Percentiles rank a stretch among this genome's conserved stretches.
phyloP scores from a whole-genome alignment of 2,888 invertebrate species.

The Cactoblastis cactorum region DNA sequence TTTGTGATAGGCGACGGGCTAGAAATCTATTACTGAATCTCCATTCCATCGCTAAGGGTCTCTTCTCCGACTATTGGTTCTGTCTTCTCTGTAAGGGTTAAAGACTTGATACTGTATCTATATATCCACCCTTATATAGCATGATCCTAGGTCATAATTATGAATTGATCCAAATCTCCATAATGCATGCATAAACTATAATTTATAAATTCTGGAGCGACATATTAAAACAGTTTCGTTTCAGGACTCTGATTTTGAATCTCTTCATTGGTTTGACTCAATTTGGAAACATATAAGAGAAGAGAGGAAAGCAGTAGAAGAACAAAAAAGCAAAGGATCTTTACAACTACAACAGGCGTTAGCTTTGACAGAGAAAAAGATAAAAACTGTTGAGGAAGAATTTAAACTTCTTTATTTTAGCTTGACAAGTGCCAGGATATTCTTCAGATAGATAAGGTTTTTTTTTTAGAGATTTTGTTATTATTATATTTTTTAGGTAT shows the following conservation, averaged over 20 bases:
- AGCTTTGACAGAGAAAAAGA: conserved; percentile 91
- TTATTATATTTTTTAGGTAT: not conserved
- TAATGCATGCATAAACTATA: no score
- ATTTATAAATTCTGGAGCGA: no score
- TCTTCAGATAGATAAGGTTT: conserved; percentile 84
- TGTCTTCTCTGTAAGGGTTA: no score
- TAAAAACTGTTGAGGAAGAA: conserved; percentile 86
- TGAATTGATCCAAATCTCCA: no score
- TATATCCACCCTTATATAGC: no score
- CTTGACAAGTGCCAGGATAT: conserved; percentile 95
- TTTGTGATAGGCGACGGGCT: no score
- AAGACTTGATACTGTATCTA: no score
- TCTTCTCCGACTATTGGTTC: no score
- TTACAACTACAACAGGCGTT: conserved; percentile 95
- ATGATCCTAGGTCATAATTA: no score
- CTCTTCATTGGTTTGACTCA: conserved; percentile 96
- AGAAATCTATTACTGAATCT: no score
- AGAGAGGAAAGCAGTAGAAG: conserved; percentile 78
- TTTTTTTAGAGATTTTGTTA: not conserved
- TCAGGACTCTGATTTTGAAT: conserved; percentile 88
- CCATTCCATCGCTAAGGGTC: no score
- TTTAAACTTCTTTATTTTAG: conserved; percentile 94
- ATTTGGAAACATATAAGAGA: conserved; percentile 85
- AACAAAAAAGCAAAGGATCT: conserved; percentile 85
- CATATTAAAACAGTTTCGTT: no score